phyloP scores from a whole-genome alignment of 2,797 vertebrate species.

The Nyctibius grandis region DNA sequence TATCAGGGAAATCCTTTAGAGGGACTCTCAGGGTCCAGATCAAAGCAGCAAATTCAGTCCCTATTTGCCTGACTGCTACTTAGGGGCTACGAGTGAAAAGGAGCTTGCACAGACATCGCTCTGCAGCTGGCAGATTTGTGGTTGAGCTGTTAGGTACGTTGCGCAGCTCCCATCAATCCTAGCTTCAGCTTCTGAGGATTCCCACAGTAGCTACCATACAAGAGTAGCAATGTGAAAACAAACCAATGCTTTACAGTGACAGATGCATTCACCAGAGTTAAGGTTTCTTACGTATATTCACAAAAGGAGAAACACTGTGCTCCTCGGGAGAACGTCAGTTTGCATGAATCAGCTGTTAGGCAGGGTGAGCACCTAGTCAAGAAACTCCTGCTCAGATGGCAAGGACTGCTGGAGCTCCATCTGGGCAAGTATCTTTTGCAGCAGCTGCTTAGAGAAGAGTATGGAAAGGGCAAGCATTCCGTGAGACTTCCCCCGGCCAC shows the following conservation, averaged over 20 bases:
- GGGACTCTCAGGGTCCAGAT: background rate
- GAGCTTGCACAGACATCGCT: background rate
- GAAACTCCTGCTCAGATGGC: background rate
- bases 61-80: background rate
- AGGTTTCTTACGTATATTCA: background rate
- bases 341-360: background rate
- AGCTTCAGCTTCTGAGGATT: background rate
- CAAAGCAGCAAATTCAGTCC: background rate
- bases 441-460: background rate
- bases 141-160: background rate
- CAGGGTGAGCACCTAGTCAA: background rate
- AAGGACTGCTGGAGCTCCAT: background rate
- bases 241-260: background rate
- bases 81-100: background rate
- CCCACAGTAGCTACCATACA: background rate
- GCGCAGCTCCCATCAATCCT: background rate
- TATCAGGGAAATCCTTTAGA: background rate
- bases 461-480: background rate
- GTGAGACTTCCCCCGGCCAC: background rate
- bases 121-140: background rate
- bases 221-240: background rate
- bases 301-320: background rate
- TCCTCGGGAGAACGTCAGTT: background rate
- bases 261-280: background rate
- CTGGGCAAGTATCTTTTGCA: background rate